Evolutionary conservation across 2,113 vertebrate genomes (phyloP).

Genomic region (Boulengeromyrus knoepffleri): DNA sequence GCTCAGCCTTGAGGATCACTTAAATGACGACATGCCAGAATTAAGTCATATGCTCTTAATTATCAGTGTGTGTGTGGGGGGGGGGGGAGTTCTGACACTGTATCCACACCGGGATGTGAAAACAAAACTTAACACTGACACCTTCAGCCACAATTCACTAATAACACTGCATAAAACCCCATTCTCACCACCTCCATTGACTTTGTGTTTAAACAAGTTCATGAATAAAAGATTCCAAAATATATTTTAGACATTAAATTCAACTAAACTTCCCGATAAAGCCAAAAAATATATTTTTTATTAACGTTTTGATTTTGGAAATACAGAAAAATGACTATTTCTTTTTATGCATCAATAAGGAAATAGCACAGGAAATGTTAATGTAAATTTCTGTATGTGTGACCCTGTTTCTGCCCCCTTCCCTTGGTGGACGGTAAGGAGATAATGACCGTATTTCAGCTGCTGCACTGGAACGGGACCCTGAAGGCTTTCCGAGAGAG

Average conservation of each 20-base stretch:
- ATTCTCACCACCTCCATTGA: background rate
- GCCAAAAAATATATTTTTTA: background rate
- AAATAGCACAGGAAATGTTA: background rate
- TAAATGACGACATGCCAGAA: background rate
- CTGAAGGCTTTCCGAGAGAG: constrained; percentile 38
- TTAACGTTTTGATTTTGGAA: background rate
- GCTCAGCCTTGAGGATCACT: background rate
- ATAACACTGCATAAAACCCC: background rate
- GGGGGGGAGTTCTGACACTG: background rate
- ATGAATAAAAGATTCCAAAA: background rate
- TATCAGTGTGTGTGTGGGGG: background rate
- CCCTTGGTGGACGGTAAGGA: constrained; percentile 20
- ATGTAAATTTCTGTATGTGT: background rate
- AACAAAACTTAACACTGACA: background rate
- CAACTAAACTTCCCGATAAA: background rate
- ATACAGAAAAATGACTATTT: background rate
- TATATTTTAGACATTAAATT: background rate
- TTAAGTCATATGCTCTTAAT: background rate
- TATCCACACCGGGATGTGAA: background rate
- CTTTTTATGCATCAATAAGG: background rate
- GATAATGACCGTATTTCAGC: constrained; percentile 45
- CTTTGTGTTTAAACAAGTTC: background rate
- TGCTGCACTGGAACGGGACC: constrained; percentile 41
- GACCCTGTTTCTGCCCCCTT: background rate
- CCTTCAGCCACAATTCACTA: background rate